A percentile compares a stretch with the other conserved stretches of the same genome.
These are phyloP conservation scores for Lophochroa leadbeateri DNA, from an alignment of 2,113 vertebrate genomes.

Conservation along the genomic window DNA sequence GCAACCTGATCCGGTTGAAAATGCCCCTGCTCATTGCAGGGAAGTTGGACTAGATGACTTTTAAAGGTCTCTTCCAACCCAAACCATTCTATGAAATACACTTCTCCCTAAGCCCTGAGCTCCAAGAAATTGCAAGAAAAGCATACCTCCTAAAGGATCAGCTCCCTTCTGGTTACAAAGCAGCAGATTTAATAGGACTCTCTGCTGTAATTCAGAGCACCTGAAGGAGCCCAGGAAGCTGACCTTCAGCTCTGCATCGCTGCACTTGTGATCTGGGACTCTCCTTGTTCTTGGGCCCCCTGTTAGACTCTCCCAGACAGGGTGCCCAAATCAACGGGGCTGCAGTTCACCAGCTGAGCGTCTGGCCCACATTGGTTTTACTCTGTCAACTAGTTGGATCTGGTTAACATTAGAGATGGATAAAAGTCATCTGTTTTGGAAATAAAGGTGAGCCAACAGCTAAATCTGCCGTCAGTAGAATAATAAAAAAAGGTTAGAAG, in stretches of 20 bases:
- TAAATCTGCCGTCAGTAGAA: conserved; percentile 58
- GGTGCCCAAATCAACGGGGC: neutral
- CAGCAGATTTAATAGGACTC: neutral
- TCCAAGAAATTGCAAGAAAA: neutral
- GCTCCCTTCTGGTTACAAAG: neutral
- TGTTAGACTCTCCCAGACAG: neutral
- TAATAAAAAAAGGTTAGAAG: neutral
- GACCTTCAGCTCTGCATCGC: neutral
- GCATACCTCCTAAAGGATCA: neutral
- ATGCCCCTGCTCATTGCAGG: neutral
- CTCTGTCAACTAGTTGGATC: conserved; percentile 22
- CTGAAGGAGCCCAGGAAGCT: neutral
- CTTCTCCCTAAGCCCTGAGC: neutral
- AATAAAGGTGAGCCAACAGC: conserved; percentile 49
- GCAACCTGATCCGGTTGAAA: neutral
- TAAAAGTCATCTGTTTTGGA: conserved; percentile 44
- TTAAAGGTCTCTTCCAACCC: neutral
- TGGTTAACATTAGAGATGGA: conserved; percentile 54
- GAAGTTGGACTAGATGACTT: neutral
- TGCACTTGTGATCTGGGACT: neutral
- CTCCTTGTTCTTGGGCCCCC: rapidly evolving
- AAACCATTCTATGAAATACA: neutral
- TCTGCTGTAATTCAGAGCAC: neutral
- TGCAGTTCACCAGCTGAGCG: neutral
- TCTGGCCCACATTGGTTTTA: neutral